These are phyloP conservation scores for Colaptes auratus DNA, from an alignment of 2,113 vertebrate genomes.

Conservation along the genomic window DNA sequence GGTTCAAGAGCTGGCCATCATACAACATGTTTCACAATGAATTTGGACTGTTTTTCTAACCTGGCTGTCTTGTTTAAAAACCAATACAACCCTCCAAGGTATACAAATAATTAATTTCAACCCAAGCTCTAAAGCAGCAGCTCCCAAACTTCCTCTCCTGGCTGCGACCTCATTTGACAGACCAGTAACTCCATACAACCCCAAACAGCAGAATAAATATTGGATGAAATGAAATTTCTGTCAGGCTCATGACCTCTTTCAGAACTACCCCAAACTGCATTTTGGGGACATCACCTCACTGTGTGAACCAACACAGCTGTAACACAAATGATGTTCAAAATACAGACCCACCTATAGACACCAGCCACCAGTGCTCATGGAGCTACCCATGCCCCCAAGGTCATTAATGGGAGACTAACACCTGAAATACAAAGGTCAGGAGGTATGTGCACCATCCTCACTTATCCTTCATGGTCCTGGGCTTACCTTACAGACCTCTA, in stretches of 20 bases:
- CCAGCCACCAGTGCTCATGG: fast-evolving
- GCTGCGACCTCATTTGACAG: constrained; percentile 51
- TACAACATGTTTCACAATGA: not conserved
- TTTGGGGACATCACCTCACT: not conserved
- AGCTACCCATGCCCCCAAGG: not conserved
- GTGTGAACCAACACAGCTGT: not conserved
- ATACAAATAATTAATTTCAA: constrained; percentile 54
- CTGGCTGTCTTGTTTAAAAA: constrained; percentile 43
- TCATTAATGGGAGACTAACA: not conserved
- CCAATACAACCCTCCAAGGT: constrained; percentile 20
- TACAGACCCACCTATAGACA: not conserved
- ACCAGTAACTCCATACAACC: not conserved
- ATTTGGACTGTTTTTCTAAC: constrained; percentile 17
- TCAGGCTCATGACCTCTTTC: not conserved
- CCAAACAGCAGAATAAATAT: constrained; percentile 35
- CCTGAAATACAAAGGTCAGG: not conserved
- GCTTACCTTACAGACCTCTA: not conserved
- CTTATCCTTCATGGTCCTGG: not conserved
- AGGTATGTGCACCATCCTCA: fast-evolving
- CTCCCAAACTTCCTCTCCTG: constrained; percentile 37
- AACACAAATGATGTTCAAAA: not conserved
- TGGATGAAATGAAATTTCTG: constrained; percentile 36
- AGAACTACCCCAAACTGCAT: not conserved
- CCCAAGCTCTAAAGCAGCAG: not conserved
- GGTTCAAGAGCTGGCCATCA: constrained; percentile 24